These are phyloP conservation scores for Hydrolagus colliei DNA, from an alignment of 2,797 vertebrate genomes.

Conservation along the genomic window DNA sequence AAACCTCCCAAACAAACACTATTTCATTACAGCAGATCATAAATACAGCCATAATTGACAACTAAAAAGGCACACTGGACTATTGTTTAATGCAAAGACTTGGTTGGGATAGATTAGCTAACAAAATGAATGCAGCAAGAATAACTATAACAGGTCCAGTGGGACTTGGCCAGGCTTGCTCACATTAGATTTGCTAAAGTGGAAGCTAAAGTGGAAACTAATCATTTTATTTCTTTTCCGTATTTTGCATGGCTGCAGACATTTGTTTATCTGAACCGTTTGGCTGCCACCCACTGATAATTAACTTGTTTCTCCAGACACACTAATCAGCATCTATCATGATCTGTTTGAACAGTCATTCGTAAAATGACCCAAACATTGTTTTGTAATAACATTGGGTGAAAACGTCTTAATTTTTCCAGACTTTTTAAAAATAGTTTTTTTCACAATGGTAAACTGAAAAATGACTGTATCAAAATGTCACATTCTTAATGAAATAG, in stretches of 20 bases:
- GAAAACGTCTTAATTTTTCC: not conserved
- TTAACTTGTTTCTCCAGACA: not conserved
- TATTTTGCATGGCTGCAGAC: constrained; percentile 4
- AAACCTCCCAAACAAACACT: not conserved
- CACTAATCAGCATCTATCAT: constrained; percentile 16
- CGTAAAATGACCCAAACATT: not conserved
- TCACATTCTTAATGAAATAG: too few relatives aligned
- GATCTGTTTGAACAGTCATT: not conserved
- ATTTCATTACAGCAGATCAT: not conserved
- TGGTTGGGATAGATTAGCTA: not conserved
- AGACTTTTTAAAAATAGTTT: not conserved
- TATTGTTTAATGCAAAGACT: not conserved
- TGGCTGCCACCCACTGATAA: not conserved
- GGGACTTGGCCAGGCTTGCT: not conserved
- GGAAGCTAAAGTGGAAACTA: not conserved
- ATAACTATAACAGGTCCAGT: not conserved
- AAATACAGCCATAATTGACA: not conserved
- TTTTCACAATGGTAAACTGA: too few relatives aligned
- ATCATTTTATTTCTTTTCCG: not conserved
- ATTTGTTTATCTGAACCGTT: not conserved
- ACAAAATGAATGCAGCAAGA: not conserved
- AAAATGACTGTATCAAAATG: too few relatives aligned
- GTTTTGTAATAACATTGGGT: not conserved
- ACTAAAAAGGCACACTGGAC: not conserved
- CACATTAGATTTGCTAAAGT: not conserved